Evolutionary conservation across 2,797 vertebrate genomes (phyloP).

Genomic region (Sebastolobus alascanus): DNA sequence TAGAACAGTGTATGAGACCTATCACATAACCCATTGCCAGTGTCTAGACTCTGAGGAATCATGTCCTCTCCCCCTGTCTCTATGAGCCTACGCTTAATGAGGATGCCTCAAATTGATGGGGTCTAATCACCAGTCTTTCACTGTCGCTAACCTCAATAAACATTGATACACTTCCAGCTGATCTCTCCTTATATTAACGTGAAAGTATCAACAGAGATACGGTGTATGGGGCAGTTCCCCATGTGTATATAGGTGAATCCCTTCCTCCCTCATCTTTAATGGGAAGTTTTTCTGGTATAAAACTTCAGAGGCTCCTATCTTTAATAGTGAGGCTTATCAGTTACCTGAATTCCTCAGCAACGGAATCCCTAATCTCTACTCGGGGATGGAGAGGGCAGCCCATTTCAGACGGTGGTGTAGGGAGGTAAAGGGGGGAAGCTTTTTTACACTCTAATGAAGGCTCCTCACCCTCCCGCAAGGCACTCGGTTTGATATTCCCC

Average conservation of each 20-base stretch:
- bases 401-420: conserved; percentile 5
- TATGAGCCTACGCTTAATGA: not conserved
- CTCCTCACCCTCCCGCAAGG: conserved; percentile 24
- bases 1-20: no score
- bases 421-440: not conserved
- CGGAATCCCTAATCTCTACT: conserved; percentile 54
- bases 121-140: not conserved
- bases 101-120: not conserved
- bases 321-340: conserved; percentile 38
- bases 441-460: conserved; percentile 47
- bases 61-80: not conserved
- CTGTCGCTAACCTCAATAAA: not conserved
- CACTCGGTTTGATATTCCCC: conserved; percentile 51
- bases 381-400: conserved; percentile 30
- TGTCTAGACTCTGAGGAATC: not conserved
- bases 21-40: not conserved
- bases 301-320: conserved; percentile 29
- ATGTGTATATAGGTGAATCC: conserved; percentile 3
- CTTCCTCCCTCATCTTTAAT: conserved; percentile 10
- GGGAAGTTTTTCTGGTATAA: not conserved
- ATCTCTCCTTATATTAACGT: not conserved
- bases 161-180: not conserved
- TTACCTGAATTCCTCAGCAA: conserved; percentile 27
- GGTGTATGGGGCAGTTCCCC: not conserved
- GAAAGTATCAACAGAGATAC: not conserved